Percentiles rank a stretch among this genome's conserved stretches.
These are phyloP conservation scores for Euphydryas editha DNA, from an alignment of 2,888 invertebrate genomes.

Conservation along the genomic window DNA sequence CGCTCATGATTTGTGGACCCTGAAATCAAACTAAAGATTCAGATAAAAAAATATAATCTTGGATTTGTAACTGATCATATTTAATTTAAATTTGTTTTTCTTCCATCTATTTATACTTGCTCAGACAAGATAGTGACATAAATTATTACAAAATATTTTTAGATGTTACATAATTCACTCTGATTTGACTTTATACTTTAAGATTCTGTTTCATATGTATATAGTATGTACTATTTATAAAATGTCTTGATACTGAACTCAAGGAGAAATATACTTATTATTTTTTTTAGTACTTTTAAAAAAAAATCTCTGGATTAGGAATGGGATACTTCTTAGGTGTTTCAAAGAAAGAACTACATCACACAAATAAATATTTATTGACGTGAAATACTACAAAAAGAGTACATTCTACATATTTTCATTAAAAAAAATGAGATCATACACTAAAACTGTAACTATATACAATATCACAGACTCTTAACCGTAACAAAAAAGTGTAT, in stretches of 20 bases:
- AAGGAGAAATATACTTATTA: background rate
- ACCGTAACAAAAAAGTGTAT: conserved; percentile 28
- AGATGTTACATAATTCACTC: background rate
- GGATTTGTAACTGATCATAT: conserved; percentile 36
- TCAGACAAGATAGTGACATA: background rate
- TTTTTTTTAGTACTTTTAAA: no score
- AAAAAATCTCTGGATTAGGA: conserved; percentile 38
- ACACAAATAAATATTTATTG: conserved; percentile 58
- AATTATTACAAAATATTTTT: background rate
- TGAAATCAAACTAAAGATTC: conserved; percentile 56
- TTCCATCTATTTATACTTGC: background rate
- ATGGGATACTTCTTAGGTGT: conserved; percentile 43
- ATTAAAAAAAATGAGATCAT: conserved; percentile 30
- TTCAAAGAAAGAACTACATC: conserved; percentile 63
- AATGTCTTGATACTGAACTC: background rate
- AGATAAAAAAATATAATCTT: conserved; percentile 15
- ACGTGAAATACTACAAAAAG: conserved; percentile 32
- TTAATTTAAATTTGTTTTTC: background rate
- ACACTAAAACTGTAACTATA: conserved; percentile 25
- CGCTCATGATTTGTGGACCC: conserved; percentile 52
- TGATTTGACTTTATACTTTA: background rate
- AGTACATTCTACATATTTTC: conserved; percentile 28
- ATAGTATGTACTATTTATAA: background rate
- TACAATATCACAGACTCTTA: conserved; percentile 37
- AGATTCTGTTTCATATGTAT: background rate